These are phyloP conservation scores for Dipodomys spectabilis DNA, from an alignment of 2,113 vertebrate genomes.

Conservation along the genomic window DNA sequence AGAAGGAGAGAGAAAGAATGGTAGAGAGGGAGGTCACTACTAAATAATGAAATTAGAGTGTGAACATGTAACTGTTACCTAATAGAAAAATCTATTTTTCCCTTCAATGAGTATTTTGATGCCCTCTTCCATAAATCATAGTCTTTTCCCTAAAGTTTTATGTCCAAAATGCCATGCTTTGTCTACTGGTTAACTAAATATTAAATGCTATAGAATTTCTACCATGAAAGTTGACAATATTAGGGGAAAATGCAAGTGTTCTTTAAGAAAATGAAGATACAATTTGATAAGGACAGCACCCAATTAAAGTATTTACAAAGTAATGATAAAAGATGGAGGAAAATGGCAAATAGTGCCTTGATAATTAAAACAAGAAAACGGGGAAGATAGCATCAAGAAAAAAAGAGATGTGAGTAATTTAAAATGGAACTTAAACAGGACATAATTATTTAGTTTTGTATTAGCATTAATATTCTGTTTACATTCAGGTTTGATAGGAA, in stretches of 20 bases:
- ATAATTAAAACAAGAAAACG: slow-evolving; percentile 39
- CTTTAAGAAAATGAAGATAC: slow-evolving; percentile 11
- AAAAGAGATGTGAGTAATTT: not conserved
- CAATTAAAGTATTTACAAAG: slow-evolving; percentile 27
- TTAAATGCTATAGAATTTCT: not conserved
- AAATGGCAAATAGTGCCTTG: slow-evolving; percentile 1
- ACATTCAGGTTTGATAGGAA: slow-evolving; percentile 24
- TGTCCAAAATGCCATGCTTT: not conserved
- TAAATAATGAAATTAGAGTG: not conserved
- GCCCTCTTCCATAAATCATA: not conserved
- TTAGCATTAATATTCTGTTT: slow-evolving; percentile 66
- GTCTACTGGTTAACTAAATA: slow-evolving; percentile 4
- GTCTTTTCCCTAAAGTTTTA: slow-evolving; percentile 6
- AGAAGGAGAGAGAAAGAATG: too few relatives aligned
- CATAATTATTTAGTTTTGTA: slow-evolving; percentile 65
- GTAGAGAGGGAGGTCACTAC: not conserved
- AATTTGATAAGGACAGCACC: not conserved
- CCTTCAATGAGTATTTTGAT: not conserved
- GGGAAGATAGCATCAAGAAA: not conserved
- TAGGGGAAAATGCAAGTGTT: not conserved
- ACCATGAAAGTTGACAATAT: not conserved
- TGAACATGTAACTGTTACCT: not conserved
- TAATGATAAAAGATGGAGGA: not conserved
- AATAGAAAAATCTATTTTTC: not conserved
- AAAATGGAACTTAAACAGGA: slow-evolving; percentile 39